These are phyloP conservation scores for Erebia ligea DNA, from an alignment of 2,888 invertebrate species.

Conservation along the genomic window DNA sequence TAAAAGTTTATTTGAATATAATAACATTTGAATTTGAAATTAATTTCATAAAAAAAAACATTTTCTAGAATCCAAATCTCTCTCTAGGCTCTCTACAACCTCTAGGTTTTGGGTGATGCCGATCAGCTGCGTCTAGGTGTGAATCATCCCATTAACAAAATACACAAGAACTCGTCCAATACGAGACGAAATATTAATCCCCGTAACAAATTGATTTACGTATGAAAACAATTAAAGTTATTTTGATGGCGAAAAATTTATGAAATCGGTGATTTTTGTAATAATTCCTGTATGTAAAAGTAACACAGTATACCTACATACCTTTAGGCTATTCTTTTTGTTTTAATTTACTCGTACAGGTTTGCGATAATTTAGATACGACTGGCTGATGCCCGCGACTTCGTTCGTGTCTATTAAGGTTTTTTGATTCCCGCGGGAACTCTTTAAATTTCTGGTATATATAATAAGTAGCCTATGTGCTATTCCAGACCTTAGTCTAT, in stretches of 20 bases:
- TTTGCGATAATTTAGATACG: too few relatives aligned
- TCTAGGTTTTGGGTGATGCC: neutral
- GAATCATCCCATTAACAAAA: neutral
- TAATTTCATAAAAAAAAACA: too few relatives aligned
- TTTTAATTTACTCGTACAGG: too few relatives aligned
- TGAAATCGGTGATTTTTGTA: constrained; percentile 17
- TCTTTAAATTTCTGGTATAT: too few relatives aligned
- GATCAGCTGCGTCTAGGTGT: neutral
- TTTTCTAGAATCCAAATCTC: too few relatives aligned
- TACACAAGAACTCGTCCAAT: neutral
- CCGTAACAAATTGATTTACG: constrained; percentile 34
- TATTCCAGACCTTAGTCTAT: too few relatives aligned
- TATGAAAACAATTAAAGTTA: constrained; percentile 36
- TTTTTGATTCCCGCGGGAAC: too few relatives aligned
- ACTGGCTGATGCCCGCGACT: too few relatives aligned
- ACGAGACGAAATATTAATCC: constrained; percentile 39
- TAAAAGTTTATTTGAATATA: too few relatives aligned
- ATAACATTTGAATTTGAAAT: too few relatives aligned
- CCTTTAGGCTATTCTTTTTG: neutral
- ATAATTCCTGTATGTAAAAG: constrained; percentile 22
- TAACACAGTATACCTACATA: constrained; percentile 6
- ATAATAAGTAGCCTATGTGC: too few relatives aligned
- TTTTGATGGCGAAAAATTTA: constrained; percentile 38
- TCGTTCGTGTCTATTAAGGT: too few relatives aligned
- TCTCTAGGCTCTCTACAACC: neutral